Evolutionary conservation across 2,797 vertebrate species (phyloP).

Genomic region (Leptoclinus maculatus): DNA sequence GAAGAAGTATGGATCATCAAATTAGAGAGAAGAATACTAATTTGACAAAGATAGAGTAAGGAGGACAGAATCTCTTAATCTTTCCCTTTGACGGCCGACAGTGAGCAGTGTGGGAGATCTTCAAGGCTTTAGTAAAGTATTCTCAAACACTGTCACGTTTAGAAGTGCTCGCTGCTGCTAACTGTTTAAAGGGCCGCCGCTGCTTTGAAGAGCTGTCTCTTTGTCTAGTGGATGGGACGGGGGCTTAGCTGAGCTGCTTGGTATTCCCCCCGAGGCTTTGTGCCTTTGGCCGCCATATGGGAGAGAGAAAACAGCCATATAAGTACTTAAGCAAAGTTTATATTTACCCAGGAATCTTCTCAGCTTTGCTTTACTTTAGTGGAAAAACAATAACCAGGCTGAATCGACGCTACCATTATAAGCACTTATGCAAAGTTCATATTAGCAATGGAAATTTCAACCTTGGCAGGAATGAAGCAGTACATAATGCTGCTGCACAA

Average conservation of each 20-base stretch:
- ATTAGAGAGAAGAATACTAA: background rate
- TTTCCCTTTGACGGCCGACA: constrained; percentile 29
- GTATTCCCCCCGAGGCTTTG: constrained; percentile 81
- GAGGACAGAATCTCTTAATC: constrained; percentile 34
- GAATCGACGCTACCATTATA: constrained; percentile 83
- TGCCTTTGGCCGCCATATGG: constrained; percentile 85
- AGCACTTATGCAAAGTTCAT: constrained; percentile 89
- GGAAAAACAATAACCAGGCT: constrained; percentile 86
- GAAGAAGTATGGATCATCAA: background rate
- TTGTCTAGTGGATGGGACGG: constrained; percentile 70
- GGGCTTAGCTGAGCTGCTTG: constrained; percentile 81
- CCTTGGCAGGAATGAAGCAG: constrained; percentile 79
- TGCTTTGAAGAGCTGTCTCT: constrained; percentile 81
- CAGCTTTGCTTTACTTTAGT: constrained; percentile 85
- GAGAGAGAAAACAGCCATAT: constrained; percentile 81
- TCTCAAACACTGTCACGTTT: constrained; percentile 82
- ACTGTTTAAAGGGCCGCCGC: constrained; percentile 76
- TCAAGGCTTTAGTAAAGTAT: constrained; percentile 73
- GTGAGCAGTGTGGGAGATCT: constrained; percentile 57
- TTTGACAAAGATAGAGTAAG: background rate
- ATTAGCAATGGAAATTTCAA: constrained; percentile 89
- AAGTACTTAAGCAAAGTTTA: constrained; percentile 90
- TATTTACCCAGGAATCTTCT: constrained; percentile 86
- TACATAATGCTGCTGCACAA: constrained; percentile 64
- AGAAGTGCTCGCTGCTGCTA: constrained; percentile 70